Evolutionary conservation across 1,140 invertebrate species (phyloP), one percentile per base, ranked within the genome.

Genomic region (Brachionus angularis): DNA sequence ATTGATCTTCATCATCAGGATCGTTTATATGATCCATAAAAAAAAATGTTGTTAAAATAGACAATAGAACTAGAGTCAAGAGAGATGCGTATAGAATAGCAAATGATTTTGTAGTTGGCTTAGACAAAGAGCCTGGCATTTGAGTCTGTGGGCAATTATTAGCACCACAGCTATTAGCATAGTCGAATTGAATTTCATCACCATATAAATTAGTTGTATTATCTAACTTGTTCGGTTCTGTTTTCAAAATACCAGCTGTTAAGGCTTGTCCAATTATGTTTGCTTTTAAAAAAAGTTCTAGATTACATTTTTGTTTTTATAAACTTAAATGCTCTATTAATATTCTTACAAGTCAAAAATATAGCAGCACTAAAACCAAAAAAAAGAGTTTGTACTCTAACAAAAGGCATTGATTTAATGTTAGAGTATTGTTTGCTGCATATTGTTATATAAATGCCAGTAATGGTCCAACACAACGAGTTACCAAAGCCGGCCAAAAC

Each of bases 401-500:
- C 29, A 23, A 67, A 67, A 10, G 62, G 46, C 7, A 46, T 16
- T 33, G 25, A 18, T 34, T 29, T 67, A 8, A 67, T 16, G 5
- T 33, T 5, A 7, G 62, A 67, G 18, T 33, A 50, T 36, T 67
- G 33, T 50, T 67, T 67, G 31, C 62, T 67, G 16, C 46, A 50
- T 18, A 67, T 33, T 16, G 62, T 67, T 8, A 67, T 47, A 16
- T 67, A 67, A 18, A 67, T 50, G 8, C 62, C 62, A 8, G 47
- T 18, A 8, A 27, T 67, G 29, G 62, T 67, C 62, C 62, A 67
- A 1, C 39, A 23, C 14, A 47, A n/a, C 34, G 39, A 47, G 31
- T 67, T 67, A 31, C 39, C 62, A 31, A 67, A 50, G 18, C 62
- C 62, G 21, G 62, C 33, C 29, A 50, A 46, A 47, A 67, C 47